Evolutionary conservation across 2,888 invertebrate species (phyloP), one percentile per base, ranked within the genome.

Genomic region (Tiphia femorata): DNA sequence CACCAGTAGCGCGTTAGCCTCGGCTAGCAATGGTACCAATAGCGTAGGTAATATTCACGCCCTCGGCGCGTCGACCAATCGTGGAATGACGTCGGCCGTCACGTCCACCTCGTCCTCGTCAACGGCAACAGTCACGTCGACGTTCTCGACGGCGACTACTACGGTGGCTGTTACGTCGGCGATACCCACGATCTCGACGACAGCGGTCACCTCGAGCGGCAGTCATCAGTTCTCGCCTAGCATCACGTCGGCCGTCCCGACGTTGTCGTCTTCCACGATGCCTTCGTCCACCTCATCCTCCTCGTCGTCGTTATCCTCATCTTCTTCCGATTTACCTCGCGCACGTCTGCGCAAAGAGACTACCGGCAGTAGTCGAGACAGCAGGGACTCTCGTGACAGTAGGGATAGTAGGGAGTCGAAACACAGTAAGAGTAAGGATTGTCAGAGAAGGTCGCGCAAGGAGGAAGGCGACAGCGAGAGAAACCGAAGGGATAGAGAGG

Each of bases 371-470:
- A 48, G 46, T 40, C 68, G 82, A 56, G 81, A 83, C 37, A 80
- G 75, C 63, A 75, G 80, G 57, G 84, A 84, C 46, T 75, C 77
- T 10, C 76, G 78, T 46, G 81, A 81, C 47, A 72, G 70, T 47
- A 74, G 73, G 23, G 77, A 77, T 2, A 72, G 80, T 30, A 83
- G 82, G 62, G 80, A 83, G 8, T 67, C 72, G 5, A 82, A 81
- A 62, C 78, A 72, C 56, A 82, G 79, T 59, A 83, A 76, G 61
- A 75, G 77, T 62, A 84, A 80, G 61, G 75, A 83, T 50, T 67
- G 72, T 35, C 67, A 75, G 62, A 70, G 75, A 50, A 77, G 79
- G 62, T 69, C 75, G 50, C 75, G 78, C n/a, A 83, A 81, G 37
- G 83, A 77, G 12, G 83, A 80, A 17, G 53, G 47, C 21, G 75